phyloP scores from a whole-genome alignment of 2,888 invertebrate species.

The Amblyteles armatorius region DNA sequence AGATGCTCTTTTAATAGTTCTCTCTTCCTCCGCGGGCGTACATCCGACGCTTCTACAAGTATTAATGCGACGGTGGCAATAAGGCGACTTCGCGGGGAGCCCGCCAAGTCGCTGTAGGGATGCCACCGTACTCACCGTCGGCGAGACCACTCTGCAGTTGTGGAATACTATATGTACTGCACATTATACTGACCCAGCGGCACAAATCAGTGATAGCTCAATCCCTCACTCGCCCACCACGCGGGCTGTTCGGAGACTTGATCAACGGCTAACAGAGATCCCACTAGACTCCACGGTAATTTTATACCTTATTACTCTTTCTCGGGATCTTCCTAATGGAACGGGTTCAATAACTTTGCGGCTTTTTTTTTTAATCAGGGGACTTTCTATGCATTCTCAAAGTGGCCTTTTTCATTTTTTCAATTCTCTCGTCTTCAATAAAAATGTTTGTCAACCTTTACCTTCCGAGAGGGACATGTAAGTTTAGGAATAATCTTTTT shows the following conservation, averaged over 20 bases:
- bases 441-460: not conserved
- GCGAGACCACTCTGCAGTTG: constrained; percentile 1
- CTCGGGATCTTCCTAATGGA: not conserved
- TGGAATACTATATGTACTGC: constrained; percentile 3
- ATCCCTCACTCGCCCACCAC: constrained; percentile 46
- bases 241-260: constrained; percentile 6
- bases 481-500: too few species aligned
- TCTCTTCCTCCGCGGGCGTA: constrained; percentile 23
- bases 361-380: not conserved
- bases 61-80: constrained; percentile 62
- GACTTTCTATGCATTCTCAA: not conserved
- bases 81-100: constrained; percentile 49
- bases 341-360: not conserved
- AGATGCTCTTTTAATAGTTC: constrained; percentile 66
- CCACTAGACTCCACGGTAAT: not conserved
- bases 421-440: not conserved
- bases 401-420: not conserved
- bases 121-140: constrained; percentile 8
- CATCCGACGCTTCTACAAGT: constrained; percentile 24
- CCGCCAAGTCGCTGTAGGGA: constrained; percentile 30
- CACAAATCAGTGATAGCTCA: constrained; percentile 58
- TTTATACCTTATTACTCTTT: constrained; percentile 24
- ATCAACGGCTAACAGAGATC: constrained; percentile 1
- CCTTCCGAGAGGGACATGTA: not conserved
- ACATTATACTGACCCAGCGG: constrained; percentile 49